These are phyloP conservation scores for Drosophila auraria DNA, from an alignment of 1,140 invertebrate genomes.

Conservation along the genomic window DNA sequence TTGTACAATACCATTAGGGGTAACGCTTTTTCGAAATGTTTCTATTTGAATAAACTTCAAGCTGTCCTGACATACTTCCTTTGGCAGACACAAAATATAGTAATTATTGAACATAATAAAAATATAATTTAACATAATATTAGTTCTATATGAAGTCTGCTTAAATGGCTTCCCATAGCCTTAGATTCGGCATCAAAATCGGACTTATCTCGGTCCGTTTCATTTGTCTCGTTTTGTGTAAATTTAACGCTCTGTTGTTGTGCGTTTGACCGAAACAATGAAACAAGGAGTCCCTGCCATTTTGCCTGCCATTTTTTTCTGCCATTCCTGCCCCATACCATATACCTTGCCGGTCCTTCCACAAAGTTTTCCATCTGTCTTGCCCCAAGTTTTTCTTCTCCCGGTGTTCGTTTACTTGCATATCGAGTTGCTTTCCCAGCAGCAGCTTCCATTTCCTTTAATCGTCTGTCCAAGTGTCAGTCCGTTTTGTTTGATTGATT, in stretches of 20 bases:
- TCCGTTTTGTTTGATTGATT: conserved; percentile 51
- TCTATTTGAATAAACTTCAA: no score
- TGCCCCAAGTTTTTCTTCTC: conserved; percentile 17
- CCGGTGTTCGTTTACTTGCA: conserved; percentile 21
- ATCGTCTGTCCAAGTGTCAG: conserved; percentile 51
- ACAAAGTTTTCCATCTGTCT: conserved; percentile 39
- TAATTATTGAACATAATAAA: neutral
- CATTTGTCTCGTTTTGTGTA: conserved; percentile 12
- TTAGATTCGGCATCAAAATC: conserved; percentile 4
- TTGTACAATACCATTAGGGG: no score
- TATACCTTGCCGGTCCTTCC: conserved; percentile 1
- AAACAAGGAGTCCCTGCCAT: conserved; percentile 43
- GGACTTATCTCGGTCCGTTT: conserved; percentile 15
- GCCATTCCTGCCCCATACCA: neutral
- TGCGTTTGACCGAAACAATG: conserved; percentile 73
- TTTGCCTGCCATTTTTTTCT: conserved; percentile 1
- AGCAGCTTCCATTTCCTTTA: conserved; percentile 40
- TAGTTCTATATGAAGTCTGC: neutral
- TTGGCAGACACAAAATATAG: no score
- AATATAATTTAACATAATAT: neutral
- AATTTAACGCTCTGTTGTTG: conserved; percentile 73
- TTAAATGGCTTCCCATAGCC: conserved; percentile 4
- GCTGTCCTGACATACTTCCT: no score
- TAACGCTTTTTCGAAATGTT: no score
- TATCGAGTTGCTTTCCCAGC: conserved; percentile 27